Percentiles rank a stretch among this genome's conserved stretches.
phyloP scores from a whole-genome alignment of 2,888 invertebrate species.

The Timandra comae region DNA sequence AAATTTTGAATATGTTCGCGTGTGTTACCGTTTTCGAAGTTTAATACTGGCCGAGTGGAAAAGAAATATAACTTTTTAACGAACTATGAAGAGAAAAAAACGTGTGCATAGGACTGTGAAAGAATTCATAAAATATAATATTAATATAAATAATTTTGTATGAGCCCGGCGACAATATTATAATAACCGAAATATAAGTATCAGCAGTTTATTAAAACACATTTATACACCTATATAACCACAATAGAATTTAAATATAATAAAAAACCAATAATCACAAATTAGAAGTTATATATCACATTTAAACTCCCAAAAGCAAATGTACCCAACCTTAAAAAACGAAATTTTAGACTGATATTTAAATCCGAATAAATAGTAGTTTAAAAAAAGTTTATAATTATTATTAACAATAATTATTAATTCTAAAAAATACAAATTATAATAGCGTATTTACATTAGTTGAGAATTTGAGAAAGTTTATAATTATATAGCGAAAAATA shows the following conservation, averaged over 20 bases:
- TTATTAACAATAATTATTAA: too few species aligned
- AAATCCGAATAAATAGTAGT: constrained; percentile 61
- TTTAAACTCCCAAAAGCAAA: constrained; percentile 60
- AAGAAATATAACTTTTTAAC: constrained; percentile 12
- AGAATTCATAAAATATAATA: constrained; percentile 33
- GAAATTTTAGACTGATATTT: constrained; percentile 76
- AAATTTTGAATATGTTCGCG: constrained; percentile 17
- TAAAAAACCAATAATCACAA: constrained; percentile 47
- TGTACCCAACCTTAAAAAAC: constrained; percentile 69
- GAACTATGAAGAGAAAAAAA: constrained; percentile 74
- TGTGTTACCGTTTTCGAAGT: constrained; percentile 7
- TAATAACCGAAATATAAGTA: constrained; percentile 23
- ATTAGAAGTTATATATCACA: constrained; percentile 42
- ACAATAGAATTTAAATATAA: constrained; percentile 47
- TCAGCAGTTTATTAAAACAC: constrained; percentile 46
- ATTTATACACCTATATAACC: constrained; percentile 60
- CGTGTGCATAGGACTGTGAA: too few species aligned
- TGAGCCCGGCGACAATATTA: constrained; percentile 55
- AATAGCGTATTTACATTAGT: constrained; percentile 76
- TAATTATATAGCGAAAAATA: constrained; percentile 39
- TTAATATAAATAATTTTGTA: constrained; percentile 43
- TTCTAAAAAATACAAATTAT: constrained; percentile 30
- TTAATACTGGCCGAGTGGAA: constrained; percentile 15
- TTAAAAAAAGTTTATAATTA: constrained; percentile 4
- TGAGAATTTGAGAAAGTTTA: constrained; percentile 76